phyloP scores from a whole-genome alignment of 2,113 vertebrate genomes.

The Tachysurus fulvidraco region DNA sequence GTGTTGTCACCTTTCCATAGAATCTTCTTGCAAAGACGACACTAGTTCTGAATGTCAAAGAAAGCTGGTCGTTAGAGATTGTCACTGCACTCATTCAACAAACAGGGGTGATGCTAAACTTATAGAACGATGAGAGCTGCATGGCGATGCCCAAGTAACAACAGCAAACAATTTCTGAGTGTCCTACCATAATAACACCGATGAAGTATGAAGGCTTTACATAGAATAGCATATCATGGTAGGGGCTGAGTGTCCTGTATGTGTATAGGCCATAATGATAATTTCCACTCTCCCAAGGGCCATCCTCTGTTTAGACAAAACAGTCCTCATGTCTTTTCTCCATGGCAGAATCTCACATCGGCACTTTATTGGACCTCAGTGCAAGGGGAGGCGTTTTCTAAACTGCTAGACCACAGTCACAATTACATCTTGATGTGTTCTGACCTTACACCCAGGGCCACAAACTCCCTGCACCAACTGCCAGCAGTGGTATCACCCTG shows the following conservation, averaged over 20 bases:
- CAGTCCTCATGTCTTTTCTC: neutral
- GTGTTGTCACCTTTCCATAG: neutral
- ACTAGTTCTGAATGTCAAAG: neutral
- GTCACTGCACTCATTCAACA: neutral
- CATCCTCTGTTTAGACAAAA: neutral
- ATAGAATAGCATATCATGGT: neutral
- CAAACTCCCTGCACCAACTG: neutral
- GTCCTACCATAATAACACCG: neutral
- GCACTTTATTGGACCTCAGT: neutral
- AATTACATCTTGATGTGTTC: neutral
- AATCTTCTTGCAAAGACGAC: neutral
- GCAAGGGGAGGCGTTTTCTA: neutral
- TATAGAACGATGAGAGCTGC: neutral
- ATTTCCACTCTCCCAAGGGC: neutral
- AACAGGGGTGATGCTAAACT: neutral
- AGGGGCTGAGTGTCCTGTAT: neutral
- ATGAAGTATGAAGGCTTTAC: neutral
- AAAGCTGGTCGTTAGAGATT: neutral
- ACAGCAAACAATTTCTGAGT: no score
- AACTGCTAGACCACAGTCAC: neutral
- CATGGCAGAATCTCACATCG: neutral
- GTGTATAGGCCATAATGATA: neutral
- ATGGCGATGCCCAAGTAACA: no score
- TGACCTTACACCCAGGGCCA: neutral
- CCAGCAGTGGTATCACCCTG: neutral